Base-by-base conservation (phyloP, 2,888 invertebrate genomes). In the Caenorhabditis becei region DNA sequence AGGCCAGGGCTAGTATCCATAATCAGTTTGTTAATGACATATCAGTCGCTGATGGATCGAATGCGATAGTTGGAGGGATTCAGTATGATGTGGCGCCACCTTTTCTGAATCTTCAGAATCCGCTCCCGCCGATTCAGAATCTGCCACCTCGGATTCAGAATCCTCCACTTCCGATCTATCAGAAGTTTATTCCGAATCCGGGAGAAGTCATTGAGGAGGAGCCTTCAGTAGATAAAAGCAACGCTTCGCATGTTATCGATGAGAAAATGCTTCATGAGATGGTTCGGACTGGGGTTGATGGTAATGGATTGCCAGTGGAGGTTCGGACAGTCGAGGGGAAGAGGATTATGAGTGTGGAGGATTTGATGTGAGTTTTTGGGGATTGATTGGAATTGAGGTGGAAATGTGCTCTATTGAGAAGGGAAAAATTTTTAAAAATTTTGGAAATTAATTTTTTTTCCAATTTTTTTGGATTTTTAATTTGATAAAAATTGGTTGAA, bases 231-330 rank as follows among this genome's bases (percentile, higher is more conserved):
- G 41, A 14, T 11, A 2, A 5, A 16, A 20, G 1, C 8, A 65
- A 65, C 1, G 37, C 56, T 14, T 10, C 59, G 16, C 71, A 70
- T 5, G 44, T 82, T 37, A 86, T 86, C 20, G 84, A 86, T 54
- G 84, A 84, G 59, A 80, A 82, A 51, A 41, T 69, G 11, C 59
- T 86, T 5, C 75, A 77, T 2, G 51, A 81, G 4, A 86, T 86
- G 82, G 62, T 86, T 10, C 11, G 67, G 32, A 80, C 77, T 16
- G 86, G 84, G 10, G 11, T 47, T 11, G 86, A 86, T 59, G 62
- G 49, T 16, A 75, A 71, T 18, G 86, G 86, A 16, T 65, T 63
- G 44, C 75, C 80, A 5, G 82, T 86, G 7, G 84, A 84, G 20
- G 61, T 86, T 23, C 69, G 83, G 16, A 77, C 65, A 5, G 65